These are phyloP conservation scores for Mastomys coucha DNA, from an alignment of 2,113 vertebrate genomes.

Conservation along the genomic window DNA sequence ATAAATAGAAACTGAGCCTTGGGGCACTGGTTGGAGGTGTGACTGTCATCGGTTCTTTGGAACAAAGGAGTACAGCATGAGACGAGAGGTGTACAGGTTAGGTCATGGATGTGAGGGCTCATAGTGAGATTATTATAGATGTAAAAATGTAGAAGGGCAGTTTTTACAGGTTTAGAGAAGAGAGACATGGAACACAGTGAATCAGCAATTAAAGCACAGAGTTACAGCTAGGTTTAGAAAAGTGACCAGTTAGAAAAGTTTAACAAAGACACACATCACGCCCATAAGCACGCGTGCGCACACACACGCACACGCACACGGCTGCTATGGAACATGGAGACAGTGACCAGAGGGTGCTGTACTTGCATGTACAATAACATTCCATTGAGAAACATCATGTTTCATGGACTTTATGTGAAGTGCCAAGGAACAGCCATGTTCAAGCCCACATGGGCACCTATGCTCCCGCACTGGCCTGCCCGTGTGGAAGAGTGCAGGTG, in stretches of 20 bases:
- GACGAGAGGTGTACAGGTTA: background rate
- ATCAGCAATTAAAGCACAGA: background rate
- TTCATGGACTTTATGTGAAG: background rate
- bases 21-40: background rate
- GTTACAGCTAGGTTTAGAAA: background rate
- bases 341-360: background rate
- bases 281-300: rapidly evolving
- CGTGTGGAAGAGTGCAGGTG: background rate
- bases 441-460: background rate
- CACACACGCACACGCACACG: background rate
- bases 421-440: background rate
- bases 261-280: no score
- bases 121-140: background rate
- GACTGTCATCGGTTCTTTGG: background rate
- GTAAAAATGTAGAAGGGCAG: background rate
- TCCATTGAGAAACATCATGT: background rate
- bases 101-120: background rate
- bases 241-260: background rate
- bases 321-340: background rate
- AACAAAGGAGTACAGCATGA: background rate
- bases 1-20: background rate
- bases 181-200: background rate
- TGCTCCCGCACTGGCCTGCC: background rate
- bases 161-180: background rate
- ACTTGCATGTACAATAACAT: background rate